Base-by-base conservation (phyloP, 2,888 invertebrate genomes). In the Dicroscelio sp. region DNA sequence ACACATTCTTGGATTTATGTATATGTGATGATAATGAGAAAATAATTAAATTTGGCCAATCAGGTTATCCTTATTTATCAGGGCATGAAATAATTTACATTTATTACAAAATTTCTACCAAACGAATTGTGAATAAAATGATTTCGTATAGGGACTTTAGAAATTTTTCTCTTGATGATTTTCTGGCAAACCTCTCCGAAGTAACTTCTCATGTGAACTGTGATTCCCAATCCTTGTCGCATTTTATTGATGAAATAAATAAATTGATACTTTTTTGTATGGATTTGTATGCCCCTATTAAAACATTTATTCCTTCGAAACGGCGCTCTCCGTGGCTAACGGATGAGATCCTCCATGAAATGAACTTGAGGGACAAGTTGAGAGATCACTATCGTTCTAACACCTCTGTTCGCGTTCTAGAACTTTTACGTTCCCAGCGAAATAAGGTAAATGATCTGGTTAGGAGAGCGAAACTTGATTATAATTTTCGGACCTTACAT, bases 271-370 rank as follows among this genome's bases (percentile, higher is more conserved):
- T 38, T 38, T n/a, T n/a, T n/a, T n/a, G 43, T 38, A 38, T 38
- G 43, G 43, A 38, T 38, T 8, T 14, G 8, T 8, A 12, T 38
- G 88, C 88, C 0, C 82, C 88, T 10, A 0, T 69, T 0, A 88
- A 35, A 48, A 30, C 76, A 0, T 82, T 82, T 14, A 67, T 14
- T 10, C 75, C 82, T 1, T 23, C 20, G 1, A 1, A 23, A 17
- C 65, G 31, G 58, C 58, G 25, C n/a, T 20, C 60, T 1, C 82
- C 82, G 4, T 88, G 88, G 82, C 27, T 88, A 35, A 75, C 38
- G 1, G 17, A 2, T 10, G 31, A 33, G 1, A 86, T 79, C 6
- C 1, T 14, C 3, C n/a, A 3, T 14, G 52, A 31, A 33, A 79
- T 71, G 5, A 27, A 14, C 3, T 63, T 78, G 35, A 23, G 65